Evolutionary conservation across 1,140 invertebrate genomes (phyloP), one percentile per base, ranked within the genome.

Genomic region (Temnothorax nylanderi): DNA sequence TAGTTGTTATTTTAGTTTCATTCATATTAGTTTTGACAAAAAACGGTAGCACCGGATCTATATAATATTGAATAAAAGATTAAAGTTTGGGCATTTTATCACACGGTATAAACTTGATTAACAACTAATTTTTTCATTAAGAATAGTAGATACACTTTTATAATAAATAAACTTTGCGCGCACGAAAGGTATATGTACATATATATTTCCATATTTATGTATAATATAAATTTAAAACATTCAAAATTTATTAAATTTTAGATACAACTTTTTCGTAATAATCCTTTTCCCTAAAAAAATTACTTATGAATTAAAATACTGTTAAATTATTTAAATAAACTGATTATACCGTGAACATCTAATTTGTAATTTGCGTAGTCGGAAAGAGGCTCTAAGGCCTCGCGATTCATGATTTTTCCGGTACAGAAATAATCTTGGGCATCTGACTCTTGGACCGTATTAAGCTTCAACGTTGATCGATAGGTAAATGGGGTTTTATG

Each of bases 381-480:
- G 32, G 80, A 18, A 37, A 84, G 32, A 6, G 26, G 75, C 2
- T 93, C 89, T 60, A 3, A 26, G 3, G 0, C 0, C 0, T 56
- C 44, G 0, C 37, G 10, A 37, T 8, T 34, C 18, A 62, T 77
- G 3, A 1, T 37, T 72, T 64, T 72, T 21, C 90, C 93, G 16
- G n/a, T 88, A 47, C 95, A 96, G 6, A 76, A 69, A 26, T 93
- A 94, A 16, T 58, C 16, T 18, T 58, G 51, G 13, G 75, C 78
- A 54, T 94, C 93, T 4, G 78, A 76, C 51, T 91, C 88, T 21
- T 88, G n/a, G 0, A 94, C 81, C 87, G 92, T 72, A 41, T 89
- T 88, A 41, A 93, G 92, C 3, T 56, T 80, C 21, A 94, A 65
- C 64, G 88, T 93, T 13, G 93, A 80, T 47, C 89, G 89, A 90